Base-by-base conservation (phyloP, 2,888 invertebrate species). In the Scotopteryx bipunctaria region DNA sequence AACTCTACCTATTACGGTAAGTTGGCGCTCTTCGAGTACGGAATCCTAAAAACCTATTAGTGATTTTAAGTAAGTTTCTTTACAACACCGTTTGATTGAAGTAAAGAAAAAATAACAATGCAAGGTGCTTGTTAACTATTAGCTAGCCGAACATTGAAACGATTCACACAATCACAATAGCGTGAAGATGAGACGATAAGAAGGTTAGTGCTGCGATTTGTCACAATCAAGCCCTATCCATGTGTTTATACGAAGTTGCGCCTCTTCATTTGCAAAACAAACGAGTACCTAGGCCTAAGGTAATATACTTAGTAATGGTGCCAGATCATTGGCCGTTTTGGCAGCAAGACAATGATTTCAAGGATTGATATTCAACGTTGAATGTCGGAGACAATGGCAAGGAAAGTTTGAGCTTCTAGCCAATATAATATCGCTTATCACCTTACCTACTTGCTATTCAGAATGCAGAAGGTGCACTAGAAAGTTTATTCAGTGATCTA, bases 131-230 rank as follows among this genome's bases (percentile, higher is more conserved):
- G 53, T 62, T 64, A 53, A 57, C 60, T 57, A 65, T 74, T 67
- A 66, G 63, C 54, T 55, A 64, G 65, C 57, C 62, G 63, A 67
- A 66, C 66, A 64, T 64, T 61, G 63, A 55, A 56, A 51, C 53
- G 67, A 64, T 67, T 64, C 57, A 47, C 51, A 75, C 71, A 74
- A 73, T 70, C 52, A 76, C 71, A 75, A 73, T 71, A 57, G 61
- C 52, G 54, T 54, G 59, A 56, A 67, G 67, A 68, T 67, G 62
- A 53, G 52, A 55, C 59, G 60, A 58, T 63, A 55, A 5, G 40
- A 45, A 33, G 54, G 59, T 56, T 58, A 27, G 47, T 54, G 55
- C 59, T 48, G 55, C 63, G 65, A 74, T 76, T 75, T 78, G 74
- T 74, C 76, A 71, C 70, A 69, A 71, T 76, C 68, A 63, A 40